These are phyloP conservation scores for Magallana nippona DNA, from an alignment of 2,888 invertebrate genomes.

Conservation along the genomic window DNA sequence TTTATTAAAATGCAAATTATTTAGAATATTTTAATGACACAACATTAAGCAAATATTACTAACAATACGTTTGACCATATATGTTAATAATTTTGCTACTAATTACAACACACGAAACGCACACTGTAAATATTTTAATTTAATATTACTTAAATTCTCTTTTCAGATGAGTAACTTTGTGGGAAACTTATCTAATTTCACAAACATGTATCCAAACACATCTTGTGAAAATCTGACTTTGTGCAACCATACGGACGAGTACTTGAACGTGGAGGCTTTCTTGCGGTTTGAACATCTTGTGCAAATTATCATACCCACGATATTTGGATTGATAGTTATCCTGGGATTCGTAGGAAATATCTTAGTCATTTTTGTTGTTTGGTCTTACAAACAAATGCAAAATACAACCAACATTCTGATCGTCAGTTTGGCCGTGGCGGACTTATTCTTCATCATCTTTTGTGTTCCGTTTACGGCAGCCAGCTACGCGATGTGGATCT, in stretches of 20 bases:
- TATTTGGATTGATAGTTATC: constrained; percentile 92
- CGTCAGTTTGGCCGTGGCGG: constrained; percentile 93
- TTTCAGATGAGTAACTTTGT: constrained; percentile 7
- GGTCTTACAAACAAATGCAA: constrained; percentile 93
- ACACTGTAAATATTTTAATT: too few species aligned
- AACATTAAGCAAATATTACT: background rate
- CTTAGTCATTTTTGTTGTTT: constrained; percentile 92
- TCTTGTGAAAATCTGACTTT: constrained; percentile 7
- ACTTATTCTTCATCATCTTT: constrained; percentile 93
- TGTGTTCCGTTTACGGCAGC: constrained; percentile 97
- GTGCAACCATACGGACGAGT: constrained; percentile 30
- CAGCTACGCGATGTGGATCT: constrained; percentile 91
- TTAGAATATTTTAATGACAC: too few species aligned
- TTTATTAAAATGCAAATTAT: too few species aligned
- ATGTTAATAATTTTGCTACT: background rate
- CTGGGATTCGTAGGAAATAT: constrained; percentile 94
- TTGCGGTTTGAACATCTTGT: constrained; percentile 63
- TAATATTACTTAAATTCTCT: background rate
- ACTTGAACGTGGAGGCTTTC: constrained; percentile 30
- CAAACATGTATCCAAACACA: background rate
- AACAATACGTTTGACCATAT: background rate
- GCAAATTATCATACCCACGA: constrained; percentile 81
- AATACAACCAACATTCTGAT: constrained; percentile 95
- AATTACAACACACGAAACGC: too few species aligned
- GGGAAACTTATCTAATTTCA: background rate